A percentile compares a stretch with the other conserved stretches of the same genome.
These are phyloP conservation scores for Hiodon alosoides DNA, from an alignment of 2,113 vertebrate genomes.

Conservation along the genomic window DNA sequence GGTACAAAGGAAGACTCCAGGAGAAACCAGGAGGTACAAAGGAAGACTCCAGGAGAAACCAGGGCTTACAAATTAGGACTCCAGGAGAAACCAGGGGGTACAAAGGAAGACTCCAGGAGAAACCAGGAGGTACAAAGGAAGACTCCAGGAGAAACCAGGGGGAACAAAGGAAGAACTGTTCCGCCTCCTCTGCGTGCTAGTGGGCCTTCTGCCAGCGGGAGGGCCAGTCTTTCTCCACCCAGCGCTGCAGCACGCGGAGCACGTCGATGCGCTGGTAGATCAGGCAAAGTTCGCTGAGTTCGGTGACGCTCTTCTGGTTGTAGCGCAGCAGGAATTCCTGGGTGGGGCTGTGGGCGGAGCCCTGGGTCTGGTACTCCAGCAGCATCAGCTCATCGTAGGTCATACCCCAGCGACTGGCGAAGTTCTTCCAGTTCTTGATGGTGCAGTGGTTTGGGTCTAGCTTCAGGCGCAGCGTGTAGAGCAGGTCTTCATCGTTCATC, in stretches of 20 bases:
- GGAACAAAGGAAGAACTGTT: background rate
- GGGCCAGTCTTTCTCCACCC: constrained; percentile 94
- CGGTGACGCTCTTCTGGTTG: constrained; percentile 84
- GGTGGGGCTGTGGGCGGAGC: constrained; percentile 77
- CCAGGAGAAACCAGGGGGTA: no score
- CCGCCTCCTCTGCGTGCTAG: constrained; percentile 33
- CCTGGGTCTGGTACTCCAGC: constrained; percentile 86
- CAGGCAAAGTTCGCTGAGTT: constrained; percentile 87
- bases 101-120: no score
- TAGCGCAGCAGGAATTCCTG: constrained; percentile 88
- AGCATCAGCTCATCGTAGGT: constrained; percentile 90
- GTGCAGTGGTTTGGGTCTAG: constrained; percentile 91
- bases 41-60: constrained; percentile 1
- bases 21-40: no score
- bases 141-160: background rate
- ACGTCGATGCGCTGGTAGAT: constrained; percentile 90
- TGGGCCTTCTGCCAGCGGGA: constrained; percentile 67
- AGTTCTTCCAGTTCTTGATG: constrained; percentile 98
- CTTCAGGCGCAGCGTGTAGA: constrained; percentile 85
- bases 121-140: background rate
- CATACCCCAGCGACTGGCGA: constrained; percentile 98
- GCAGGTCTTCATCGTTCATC: constrained; percentile 90
- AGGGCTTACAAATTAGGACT: background rate
- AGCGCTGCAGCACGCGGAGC: constrained; percentile 80
- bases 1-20: no score